phyloP scores from a whole-genome alignment of 2,113 vertebrate species.

The Pollimyrus isidori region DNA sequence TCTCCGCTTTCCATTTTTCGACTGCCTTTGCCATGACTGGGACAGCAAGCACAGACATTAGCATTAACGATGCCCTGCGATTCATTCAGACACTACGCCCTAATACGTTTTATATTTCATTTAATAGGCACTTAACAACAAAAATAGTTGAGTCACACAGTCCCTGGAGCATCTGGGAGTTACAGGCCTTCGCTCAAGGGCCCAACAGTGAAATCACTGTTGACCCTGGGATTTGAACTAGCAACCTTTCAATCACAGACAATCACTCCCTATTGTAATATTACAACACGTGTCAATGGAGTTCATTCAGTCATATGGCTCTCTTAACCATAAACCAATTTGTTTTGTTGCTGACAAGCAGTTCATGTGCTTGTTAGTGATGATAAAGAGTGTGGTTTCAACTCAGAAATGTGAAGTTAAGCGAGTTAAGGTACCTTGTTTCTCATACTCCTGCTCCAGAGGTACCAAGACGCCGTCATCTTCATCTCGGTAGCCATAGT shows the following conservation, averaged over 20 bases:
- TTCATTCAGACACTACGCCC: not conserved
- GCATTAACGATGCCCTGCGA: not conserved
- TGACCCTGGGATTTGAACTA: not conserved
- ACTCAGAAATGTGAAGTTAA: not conserved
- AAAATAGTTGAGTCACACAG: not conserved
- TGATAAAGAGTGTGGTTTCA: not conserved
- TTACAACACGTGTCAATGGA: not conserved
- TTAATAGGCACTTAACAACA: not conserved
- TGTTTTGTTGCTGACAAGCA: not conserved
- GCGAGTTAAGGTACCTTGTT: slow-evolving; percentile 56
- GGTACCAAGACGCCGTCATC: slow-evolving; percentile 89
- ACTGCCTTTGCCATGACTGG: slow-evolving; percentile 72
- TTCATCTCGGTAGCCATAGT: slow-evolving; percentile 91
- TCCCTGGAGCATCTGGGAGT: not conserved
- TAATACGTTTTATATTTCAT: not conserved
- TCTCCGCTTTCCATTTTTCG: slow-evolving; percentile 79
- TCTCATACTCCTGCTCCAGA: slow-evolving; percentile 83
- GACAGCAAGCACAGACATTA: not conserved
- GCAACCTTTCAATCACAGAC: not conserved
- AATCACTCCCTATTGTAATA: not conserved
- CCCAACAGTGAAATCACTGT: not conserved
- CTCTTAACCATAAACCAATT: not conserved
- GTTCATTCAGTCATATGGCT: not conserved
- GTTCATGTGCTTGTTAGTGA: not conserved
- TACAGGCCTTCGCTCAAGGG: not conserved